Evolutionary conservation across 2,113 vertebrate genomes (phyloP).

Genomic region (Ranitomeya imitator): DNA sequence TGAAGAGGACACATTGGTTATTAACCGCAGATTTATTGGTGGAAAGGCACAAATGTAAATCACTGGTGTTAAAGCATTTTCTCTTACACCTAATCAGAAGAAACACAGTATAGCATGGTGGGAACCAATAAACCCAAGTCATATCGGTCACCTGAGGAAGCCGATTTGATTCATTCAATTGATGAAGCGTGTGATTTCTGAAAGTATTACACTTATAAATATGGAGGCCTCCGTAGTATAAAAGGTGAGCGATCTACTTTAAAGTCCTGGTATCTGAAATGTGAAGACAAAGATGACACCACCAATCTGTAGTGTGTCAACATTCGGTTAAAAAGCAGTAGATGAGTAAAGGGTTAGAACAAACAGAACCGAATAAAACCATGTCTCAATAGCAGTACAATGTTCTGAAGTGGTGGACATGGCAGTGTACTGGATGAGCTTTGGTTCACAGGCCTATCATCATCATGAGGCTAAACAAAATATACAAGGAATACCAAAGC

Average conservation of each 20-base stretch:
- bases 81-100: constrained; percentile 12
- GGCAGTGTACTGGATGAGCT: constrained; percentile 18
- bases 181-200: neutral
- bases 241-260: neutral
- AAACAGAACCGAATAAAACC: constrained; percentile 15
- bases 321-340: neutral
- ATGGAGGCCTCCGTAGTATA: neutral
- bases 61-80: constrained; percentile 42
- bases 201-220: neutral
- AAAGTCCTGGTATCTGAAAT: neutral
- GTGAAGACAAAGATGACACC: neutral
- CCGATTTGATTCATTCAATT: neutral
- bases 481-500: constrained; percentile 1
- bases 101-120: constrained; percentile 4
- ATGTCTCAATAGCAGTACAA: constrained; percentile 26
- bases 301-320: constrained; percentile 37
- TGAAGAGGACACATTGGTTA: neutral
- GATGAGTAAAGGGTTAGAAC: neutral
- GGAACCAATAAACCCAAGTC: neutral
- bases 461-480: neutral
- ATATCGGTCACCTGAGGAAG: neutral
- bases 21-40: constrained; percentile 51
- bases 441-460: constrained; percentile 15
- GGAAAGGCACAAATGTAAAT: constrained; percentile 49
- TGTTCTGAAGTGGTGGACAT: neutral